Base-by-base conservation (phyloP, 1,140 invertebrate species). In the Sipha flava region DNA sequence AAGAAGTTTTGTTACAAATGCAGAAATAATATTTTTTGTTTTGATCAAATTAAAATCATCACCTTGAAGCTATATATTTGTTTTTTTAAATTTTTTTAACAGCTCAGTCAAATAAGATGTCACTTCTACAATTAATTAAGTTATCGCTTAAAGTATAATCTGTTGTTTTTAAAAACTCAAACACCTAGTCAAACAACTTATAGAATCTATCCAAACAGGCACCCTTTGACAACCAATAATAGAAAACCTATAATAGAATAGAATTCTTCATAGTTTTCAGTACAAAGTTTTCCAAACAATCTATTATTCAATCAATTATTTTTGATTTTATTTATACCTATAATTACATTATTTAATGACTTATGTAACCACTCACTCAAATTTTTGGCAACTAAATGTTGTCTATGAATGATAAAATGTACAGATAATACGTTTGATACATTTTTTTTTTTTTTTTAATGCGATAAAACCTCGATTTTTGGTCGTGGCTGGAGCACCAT, bases 101-200 rank as follows among this genome's bases (percentile, higher is more conserved):
- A 83, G 80, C 54, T 84, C 84, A 52, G 84, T 83, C 83, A 85
- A 82, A 84, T 82, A n/a, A n/a, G n/a, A 84, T 85, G 80, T 84
- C 83, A 83, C 83, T 85, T 75, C 84, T 84, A 80, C 80, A 84
- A 83, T 80, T 81, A 12, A 84, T 83, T 54, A 83, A 79, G 47
- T 83, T 83, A 64, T 77, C 26, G 23, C 81, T n/a, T 54, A 84
- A 81, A 34, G 29, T 47, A 23, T 75, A 49, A 81, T 84, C 81
- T 84, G 6, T 84, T 84, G 80, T 79, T 84, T 84, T 81, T 43
- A 84, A 73, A 79, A 85, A 84, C 81, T 84, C 81, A 81, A 84
- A 73, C 37, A 85, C 82, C 73, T 82, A 49, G 47, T 49, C 47
- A 49, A 49, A 49, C 14, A 49, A 49, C 14, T 49, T 49, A 49